These are phyloP conservation scores for Ctenoplectra terminalis DNA, from an alignment of 1,140 invertebrate species.

Conservation along the genomic window DNA sequence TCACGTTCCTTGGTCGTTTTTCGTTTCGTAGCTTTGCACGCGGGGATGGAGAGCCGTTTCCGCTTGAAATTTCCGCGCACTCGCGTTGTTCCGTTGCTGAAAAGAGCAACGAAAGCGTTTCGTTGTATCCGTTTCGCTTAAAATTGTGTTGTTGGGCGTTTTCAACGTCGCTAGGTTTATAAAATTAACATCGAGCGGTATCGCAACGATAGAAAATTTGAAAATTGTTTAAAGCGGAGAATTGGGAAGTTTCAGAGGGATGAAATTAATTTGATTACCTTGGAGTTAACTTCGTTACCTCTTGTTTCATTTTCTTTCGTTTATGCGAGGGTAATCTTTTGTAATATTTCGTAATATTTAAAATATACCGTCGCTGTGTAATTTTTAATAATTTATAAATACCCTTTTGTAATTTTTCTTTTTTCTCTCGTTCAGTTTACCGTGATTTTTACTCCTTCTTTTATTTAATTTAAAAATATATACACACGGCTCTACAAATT, in stretches of 20 bases:
- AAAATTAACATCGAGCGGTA: neutral
- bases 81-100: neutral
- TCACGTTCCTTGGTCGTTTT: slow-evolving; percentile 8
- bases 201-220: neutral
- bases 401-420: neutral
- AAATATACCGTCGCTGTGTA: too few species aligned
- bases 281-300: too few species aligned
- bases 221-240: neutral
- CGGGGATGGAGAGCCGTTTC: neutral
- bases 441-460: neutral
- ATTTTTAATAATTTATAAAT: neutral
- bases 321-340: too few species aligned
- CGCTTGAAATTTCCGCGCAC: slow-evolving; percentile 13
- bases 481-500: neutral
- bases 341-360: too few species aligned
- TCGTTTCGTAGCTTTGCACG: neutral
- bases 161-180: neutral
- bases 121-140: slow-evolving; percentile 1
- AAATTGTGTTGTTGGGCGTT: neutral
- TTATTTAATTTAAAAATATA: neutral
- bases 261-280: too few species aligned
- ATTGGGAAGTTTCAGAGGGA: too few species aligned
- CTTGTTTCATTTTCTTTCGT: too few species aligned
- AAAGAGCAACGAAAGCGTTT: slow-evolving; percentile 1
- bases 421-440: neutral